Base-by-base conservation (phyloP, 2,113 vertebrate species). In the Andinoacara biseriatus region DNA sequence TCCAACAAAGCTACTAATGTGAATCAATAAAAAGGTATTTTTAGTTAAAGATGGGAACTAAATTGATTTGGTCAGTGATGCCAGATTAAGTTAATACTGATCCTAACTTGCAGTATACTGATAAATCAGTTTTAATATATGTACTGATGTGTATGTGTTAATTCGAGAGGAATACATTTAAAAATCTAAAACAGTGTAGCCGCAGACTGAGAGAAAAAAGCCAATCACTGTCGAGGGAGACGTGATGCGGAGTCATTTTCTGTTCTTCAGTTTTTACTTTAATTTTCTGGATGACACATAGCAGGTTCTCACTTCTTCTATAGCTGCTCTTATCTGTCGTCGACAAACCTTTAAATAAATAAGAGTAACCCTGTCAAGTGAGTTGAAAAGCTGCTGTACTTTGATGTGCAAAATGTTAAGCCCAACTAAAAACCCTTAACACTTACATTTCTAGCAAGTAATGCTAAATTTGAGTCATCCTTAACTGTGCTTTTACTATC, bases 201-300 rank as follows among this genome's bases (percentile, higher is more conserved):
- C 83, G 56, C 24, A 58, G 52, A 65, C 9, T 56, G 74, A 83
- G 20, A 69, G 58, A 75, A 26, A n/a, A 1, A 14, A 13, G 62
- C 9, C 0, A 10, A 35, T 43, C 3, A 11, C 20, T 35, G 52
- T 62, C 31, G 1, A 80, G 58, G 80, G 85, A 85, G 58, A 69
- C 0, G 15, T 59, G 67, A 10, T 58, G 65, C 40, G 10, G 65
- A 87, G 59, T 86, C 80, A 86, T 88, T 62, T 75, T 74, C 56
- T 82, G 29, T 56, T 83, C 80, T 81, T 58, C 82, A 24, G 10
- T 80, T 85, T 82, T 58, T 78, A 60, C 85, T 90, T 80, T 78
- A 77, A 46, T 54, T 77, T 78, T 69, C 77, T 35, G 20, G 52
- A 78, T 87, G 80, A 87, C 89, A 90, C 61, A 85, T 74, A 58